Evolutionary conservation across 2,113 vertebrate species (phyloP), one percentile per base, ranked within the genome.

Genomic region (Ceyx margarethae): DNA sequence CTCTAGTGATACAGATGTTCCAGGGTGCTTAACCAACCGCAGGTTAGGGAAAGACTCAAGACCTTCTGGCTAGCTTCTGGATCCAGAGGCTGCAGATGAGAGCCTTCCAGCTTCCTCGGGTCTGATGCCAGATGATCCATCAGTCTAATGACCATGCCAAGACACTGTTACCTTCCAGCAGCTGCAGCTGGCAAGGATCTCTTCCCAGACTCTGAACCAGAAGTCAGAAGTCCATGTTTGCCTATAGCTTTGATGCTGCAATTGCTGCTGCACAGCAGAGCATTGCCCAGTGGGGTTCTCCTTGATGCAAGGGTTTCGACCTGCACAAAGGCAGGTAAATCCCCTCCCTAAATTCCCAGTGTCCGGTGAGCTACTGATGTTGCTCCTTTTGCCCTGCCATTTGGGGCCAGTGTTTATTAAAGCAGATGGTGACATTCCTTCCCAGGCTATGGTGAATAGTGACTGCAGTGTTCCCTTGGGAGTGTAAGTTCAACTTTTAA

Each of bases 1-100:
- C 21, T 15, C 87, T 33, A 46, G 58, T 9, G 81, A 74, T 89
- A 87, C 62, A 65, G 87, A 94, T 83, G 81, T 91, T 93, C 48
- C 84, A 68, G 75, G 57, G 43, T 71, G 86, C 83, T 80, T 83
- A 69, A 71, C 12, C 2, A 87, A 68, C 15, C 2, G 2, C 51
- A 85, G 65, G 66, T 54, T 56, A 84, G 51, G 81, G 84, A 89
- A 75, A 88, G 67, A 62, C 80, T 88, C 67, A 12, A 67, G 20
- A 43, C 77, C 40, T 90, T 62, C 90, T 91, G 90, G 81, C 83
- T 29, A 43, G 29, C 53, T 82, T 21, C 68, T 74, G 89, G 40
- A 75, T 58, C 60, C 67, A 73, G 90, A 67, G 60, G 56, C 56
- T 77, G 81, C 58, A 77, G 78, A 89, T 46, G 81, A 78, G 65